Conservation (phyloP, 2,797 vertebrate species). For the Pyrocephalus nanus region DNA sequence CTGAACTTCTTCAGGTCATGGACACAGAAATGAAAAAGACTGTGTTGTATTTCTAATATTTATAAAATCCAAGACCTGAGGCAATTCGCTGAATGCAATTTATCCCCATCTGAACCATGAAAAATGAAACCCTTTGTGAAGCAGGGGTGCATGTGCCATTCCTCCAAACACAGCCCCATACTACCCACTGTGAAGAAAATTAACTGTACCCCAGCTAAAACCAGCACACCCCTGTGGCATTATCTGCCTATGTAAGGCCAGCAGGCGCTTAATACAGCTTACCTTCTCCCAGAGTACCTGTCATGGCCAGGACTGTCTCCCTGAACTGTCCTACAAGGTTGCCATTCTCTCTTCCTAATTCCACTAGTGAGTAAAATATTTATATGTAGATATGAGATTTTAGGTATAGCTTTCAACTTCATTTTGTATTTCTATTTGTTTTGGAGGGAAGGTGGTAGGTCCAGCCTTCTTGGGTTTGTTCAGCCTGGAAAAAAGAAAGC, state of each 20-base stretch:
- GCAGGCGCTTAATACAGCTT: rapidly evolving
- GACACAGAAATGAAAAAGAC: neutral
- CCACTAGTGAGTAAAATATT: neutral
- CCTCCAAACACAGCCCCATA: neutral
- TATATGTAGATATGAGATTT: neutral
- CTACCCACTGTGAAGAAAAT: neutral
- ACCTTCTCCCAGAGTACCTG: neutral
- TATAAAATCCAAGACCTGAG: neutral
- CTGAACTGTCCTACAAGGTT: neutral
- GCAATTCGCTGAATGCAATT: neutral
- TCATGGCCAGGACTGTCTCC: neutral
- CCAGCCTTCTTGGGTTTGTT: neutral
- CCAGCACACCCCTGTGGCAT: neutral
- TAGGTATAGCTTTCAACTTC: neutral
- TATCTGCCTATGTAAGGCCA: neutral
- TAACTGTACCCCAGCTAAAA: neutral
- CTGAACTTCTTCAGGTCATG: neutral
- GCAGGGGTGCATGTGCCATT: neutral
- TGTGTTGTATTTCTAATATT: neutral
- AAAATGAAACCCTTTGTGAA: neutral
- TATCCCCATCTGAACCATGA: neutral
- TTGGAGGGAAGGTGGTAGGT: too few relatives aligned
- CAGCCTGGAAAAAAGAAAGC: neutral
- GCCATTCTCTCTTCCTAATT: neutral
- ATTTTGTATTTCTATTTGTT: neutral